A percentile compares a stretch with the other conserved stretches of the same genome.
Conservation (phyloP, 1,140 invertebrate genomes). For the Pogonomyrmex californicus region DNA sequence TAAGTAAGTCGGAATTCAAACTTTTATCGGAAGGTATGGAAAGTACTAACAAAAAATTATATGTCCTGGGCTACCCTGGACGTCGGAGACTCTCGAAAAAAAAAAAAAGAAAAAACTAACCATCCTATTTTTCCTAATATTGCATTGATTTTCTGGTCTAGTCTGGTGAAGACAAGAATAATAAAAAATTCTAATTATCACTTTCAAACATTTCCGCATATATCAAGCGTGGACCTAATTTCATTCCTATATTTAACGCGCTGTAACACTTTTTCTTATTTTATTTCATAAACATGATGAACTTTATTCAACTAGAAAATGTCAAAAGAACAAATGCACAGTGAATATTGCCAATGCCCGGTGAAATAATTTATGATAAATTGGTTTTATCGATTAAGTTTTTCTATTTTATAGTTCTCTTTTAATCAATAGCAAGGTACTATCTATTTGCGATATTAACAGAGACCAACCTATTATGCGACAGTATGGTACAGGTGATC, state of each 20-base stretch:
- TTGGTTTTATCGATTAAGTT: conserved; percentile 60
- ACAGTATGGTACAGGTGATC: conserved; percentile 55
- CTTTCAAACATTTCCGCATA: conserved; percentile 7
- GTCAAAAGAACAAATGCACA: neutral
- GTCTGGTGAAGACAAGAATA: neutral
- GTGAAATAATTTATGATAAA: conserved; percentile 50
- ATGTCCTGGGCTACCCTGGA: conserved; percentile 57
- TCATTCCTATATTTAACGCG: conserved; percentile 37
- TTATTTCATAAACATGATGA: conserved; percentile 17
- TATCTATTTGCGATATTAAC: conserved; percentile 45
- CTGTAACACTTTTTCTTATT: conserved; percentile 9
- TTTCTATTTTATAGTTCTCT: conserved; percentile 44
- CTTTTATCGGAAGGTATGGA: conserved; percentile 83
- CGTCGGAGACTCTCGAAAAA: conserved; percentile 51
- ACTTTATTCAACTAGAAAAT: neutral
- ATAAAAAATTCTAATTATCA: neutral
- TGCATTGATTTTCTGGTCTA: conserved; percentile 20
- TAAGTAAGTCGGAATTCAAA: conserved; percentile 87
- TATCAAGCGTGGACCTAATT: neutral
- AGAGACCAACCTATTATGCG: conserved; percentile 55
- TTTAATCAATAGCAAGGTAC: conserved; percentile 67
- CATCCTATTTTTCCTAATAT: conserved; percentile 20
- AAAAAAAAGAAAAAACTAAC: conserved; percentile 56
- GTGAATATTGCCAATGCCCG: neutral
- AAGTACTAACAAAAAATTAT: conserved; percentile 79